Base-by-base conservation (phyloP, 2,888 invertebrate species). In the Stenoptilia bipunctidactyla region DNA sequence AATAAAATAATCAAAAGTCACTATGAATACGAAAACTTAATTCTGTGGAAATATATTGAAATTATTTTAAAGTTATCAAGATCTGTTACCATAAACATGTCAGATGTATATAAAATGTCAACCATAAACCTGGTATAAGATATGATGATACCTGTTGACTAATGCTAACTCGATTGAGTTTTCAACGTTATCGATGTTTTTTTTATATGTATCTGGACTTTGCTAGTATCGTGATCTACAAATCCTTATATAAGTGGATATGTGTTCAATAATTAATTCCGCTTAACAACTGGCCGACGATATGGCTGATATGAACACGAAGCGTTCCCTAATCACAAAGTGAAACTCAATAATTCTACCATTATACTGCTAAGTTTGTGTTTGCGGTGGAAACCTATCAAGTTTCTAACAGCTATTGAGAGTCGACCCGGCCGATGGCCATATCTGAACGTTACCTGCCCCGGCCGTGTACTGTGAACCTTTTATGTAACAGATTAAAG, bases 301-400 rank as follows among this genome's bases (percentile, higher is more conserved):
- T 20, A 20, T 20, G 20, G 20, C 20, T 3, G 20, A 3, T 20
- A 20, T 20, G 4, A 20, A 30, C 30, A 3, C 30, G 3, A n/a
- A 30, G 59, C 53, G 49, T 49, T 55, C 56, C 58, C 58, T 57
- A 57, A 58, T 58, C 56, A 59, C 53, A 55, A 63, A 56, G 55
- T 66, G 72, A 69, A 76, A 76, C 62, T 59, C 55, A 58, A 76
- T 71, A 71, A 59, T 59, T 53, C 42, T 43, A 43, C 47, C 48
- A 55, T 54, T 53, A 49, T 58, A 58, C 57, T 52, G 59, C 59
- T n/a, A n/a, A n/a, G n/a, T n/a, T 60, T 67, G 71, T 79, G 68
- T 76, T 75, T 73, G 70, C 61, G 64, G 65, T 67, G 62, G 63
- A 66, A 68, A 73, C 68, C 67, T 77, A 77, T 82, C 77, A 65